Evolutionary conservation across 2,113 vertebrate species (phyloP).

Genomic region (Pluvialis apricaria): DNA sequence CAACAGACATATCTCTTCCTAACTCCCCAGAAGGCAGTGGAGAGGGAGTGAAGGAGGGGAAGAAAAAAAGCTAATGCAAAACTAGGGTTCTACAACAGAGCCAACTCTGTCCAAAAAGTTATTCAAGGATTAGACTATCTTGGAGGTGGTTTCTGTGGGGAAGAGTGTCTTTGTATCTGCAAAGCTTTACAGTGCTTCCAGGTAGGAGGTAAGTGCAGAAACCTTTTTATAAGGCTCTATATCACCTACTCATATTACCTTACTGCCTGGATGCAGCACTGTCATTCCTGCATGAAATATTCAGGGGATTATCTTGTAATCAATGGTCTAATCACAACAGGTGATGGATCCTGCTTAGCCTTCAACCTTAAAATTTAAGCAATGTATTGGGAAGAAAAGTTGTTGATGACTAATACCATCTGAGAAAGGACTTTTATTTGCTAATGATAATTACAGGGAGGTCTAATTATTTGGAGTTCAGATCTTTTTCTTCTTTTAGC

Average conservation of each 20-base stretch:
- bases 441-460: neutral
- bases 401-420: neutral
- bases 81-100: neutral
- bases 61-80: neutral
- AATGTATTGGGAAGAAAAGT: neutral
- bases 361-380: neutral
- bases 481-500: neutral
- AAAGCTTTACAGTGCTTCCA: neutral
- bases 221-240: slow-evolving; percentile 24
- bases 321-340: slow-evolving; percentile 17
- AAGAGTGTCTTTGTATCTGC: neutral
- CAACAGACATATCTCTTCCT: neutral
- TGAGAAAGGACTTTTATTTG: neutral
- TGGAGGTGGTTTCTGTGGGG: neutral
- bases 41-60: neutral
- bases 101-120: neutral
- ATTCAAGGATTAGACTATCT: neutral
- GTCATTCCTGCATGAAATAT: slow-evolving; percentile 67
- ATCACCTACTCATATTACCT: slow-evolving; percentile 57
- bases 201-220: slow-evolving; percentile 5
- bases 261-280: neutral
- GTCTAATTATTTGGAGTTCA: neutral
- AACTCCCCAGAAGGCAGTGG: neutral
- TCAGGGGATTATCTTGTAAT: slow-evolving; percentile 69
- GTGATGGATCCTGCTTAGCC: neutral